Base-by-base conservation (phyloP, 2,797 vertebrate species). In the Luscinia megarhynchos region DNA sequence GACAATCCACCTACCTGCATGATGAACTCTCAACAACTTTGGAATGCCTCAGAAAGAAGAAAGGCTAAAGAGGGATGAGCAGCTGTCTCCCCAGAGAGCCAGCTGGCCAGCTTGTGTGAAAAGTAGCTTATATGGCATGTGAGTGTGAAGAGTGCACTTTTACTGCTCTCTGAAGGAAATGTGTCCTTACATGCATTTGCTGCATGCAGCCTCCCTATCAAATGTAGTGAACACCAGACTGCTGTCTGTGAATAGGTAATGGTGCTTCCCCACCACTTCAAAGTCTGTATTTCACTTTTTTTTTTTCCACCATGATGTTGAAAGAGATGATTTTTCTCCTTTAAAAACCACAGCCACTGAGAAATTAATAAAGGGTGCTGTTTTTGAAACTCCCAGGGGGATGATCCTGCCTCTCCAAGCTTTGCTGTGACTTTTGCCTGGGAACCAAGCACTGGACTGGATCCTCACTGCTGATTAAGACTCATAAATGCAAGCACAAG, bases 211-310 rank as follows among this genome's bases (percentile, higher is more conserved):
- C 58, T 92, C 64, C 58, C 87, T 95, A 80, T 95, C 93, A 64
- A 86, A 83, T 1, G 3, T 18, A 74, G 68, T n/a, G 70, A 93
- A 83, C 9, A 22, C 45, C 90, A 94, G 90, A 81, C 73, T 91
- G 51, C 84, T 1, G 48, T 90, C 94, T 96, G 53, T 70, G 93
- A 87, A 83, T 57, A 91, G 86, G 72, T 95, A 90, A 95, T 94
- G 63, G 86, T 84, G 32, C 75, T 79, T 94, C 84, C 78, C 86
- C 58, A 95, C 92, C 94, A 95, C 94, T 95, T 96, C 92, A 93
- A 95, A 95, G 93, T 68, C 68, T 29, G 8, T 58, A 27, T 80
- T 95, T 95, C 46, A 51, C 57, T 57, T 5, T 83, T 73, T 73
- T 48, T 87, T 92, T 81, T 77, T 34, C 34, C 14, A 34, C 43